Percentiles rank a stretch among this genome's conserved stretches.
phyloP scores from a whole-genome alignment of 2,797 vertebrate species.

The Betta splendens region DNA sequence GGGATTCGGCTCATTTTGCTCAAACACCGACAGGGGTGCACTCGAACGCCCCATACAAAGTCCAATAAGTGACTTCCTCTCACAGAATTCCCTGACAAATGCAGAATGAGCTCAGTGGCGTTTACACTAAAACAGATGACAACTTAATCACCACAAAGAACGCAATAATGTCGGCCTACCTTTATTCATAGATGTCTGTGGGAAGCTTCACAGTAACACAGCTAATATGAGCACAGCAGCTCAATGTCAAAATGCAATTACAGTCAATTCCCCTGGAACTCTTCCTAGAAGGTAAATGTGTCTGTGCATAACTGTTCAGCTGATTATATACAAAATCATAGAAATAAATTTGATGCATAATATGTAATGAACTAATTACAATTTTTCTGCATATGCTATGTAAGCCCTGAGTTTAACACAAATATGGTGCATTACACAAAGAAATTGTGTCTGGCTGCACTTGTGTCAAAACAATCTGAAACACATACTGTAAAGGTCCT shows the following conservation, averaged over 20 bases:
- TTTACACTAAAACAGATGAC: constrained; percentile 47
- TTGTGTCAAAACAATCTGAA: no score
- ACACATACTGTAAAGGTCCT: no score
- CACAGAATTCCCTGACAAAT: constrained; percentile 30
- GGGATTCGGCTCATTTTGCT: constrained; percentile 48
- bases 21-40: constrained; percentile 45
- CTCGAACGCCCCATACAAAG: constrained; percentile 37
- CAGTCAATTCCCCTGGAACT: constrained; percentile 43
- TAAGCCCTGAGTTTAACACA: background rate
- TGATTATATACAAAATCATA: constrained; percentile 33
- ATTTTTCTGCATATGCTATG: constrained; percentile 15
- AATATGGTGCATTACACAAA: no score
- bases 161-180: constrained; percentile 47
- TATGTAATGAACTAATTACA: constrained; percentile 15
- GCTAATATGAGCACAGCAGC: constrained; percentile 23
- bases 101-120: constrained; percentile 37
- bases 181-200: constrained; percentile 40
- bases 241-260: constrained; percentile 51
- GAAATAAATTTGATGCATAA: background rate
- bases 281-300: constrained; percentile 28
- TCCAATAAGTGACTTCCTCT: constrained; percentile 60
- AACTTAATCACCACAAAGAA: constrained; percentile 50
- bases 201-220: constrained; percentile 34
- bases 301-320: constrained; percentile 16
- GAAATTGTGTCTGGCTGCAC: no score